These are phyloP conservation scores for Diachasmimorpha longicaudata DNA, from an alignment of 1,140 invertebrate genomes.

Conservation along the genomic window DNA sequence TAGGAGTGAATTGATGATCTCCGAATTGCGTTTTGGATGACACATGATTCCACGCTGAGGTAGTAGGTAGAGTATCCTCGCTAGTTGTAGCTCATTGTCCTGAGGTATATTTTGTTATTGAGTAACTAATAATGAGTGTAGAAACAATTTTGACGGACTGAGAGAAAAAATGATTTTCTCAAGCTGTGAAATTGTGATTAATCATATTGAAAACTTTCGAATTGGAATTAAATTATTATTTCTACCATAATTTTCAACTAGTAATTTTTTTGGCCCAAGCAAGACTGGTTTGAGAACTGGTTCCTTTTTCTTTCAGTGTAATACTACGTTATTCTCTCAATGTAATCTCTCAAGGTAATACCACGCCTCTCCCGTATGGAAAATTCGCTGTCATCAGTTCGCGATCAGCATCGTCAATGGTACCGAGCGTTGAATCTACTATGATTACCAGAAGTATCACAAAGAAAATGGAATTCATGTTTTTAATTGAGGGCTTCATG, in stretches of 20 bases:
- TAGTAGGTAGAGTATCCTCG: conserved; percentile 42
- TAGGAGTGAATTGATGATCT: conserved; percentile 76
- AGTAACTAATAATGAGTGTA: too few relatives aligned
- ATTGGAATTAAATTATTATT: too few relatives aligned
- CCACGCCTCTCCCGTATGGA: conserved; percentile 42
- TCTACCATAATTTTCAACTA: too few relatives aligned
- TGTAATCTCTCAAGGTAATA: conserved; percentile 23
- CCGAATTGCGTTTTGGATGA: conserved; percentile 71
- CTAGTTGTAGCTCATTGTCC: conserved; percentile 48
- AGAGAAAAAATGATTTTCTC: too few relatives aligned
- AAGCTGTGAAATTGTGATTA: too few relatives aligned
- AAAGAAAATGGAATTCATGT: background rate
- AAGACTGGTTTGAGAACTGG: too few relatives aligned
- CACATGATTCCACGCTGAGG: conserved; percentile 35
- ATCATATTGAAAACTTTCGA: too few relatives aligned
- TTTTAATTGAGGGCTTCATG: background rate
- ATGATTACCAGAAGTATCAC: background rate
- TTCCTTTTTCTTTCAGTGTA: too few relatives aligned
- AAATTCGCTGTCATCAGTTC: conserved; percentile 36
- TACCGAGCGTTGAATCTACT: conserved; percentile 24
- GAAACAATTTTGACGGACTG: too few relatives aligned
- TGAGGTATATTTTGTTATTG: conserved; percentile 27
- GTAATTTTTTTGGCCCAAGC: too few relatives aligned
- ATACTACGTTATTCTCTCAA: too few relatives aligned
- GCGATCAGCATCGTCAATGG: conserved; percentile 41